These are phyloP conservation scores for Boloria selene DNA, from an alignment of 2,888 invertebrate species.

Conservation along the genomic window DNA sequence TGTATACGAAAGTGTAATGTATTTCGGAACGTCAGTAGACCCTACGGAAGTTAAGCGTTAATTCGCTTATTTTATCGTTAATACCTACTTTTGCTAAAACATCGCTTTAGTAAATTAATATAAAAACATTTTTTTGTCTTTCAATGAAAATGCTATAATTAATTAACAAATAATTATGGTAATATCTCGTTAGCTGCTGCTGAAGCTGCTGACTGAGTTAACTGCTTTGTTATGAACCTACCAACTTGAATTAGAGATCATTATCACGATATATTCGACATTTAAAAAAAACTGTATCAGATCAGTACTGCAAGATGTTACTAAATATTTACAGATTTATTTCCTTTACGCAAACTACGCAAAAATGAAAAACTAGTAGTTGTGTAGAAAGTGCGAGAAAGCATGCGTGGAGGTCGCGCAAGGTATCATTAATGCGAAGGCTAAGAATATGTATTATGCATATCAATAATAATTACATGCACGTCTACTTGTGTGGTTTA, in stretches of 20 bases:
- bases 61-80: no score
- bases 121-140: no score
- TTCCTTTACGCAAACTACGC: slow-evolving; percentile 14
- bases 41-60: slow-evolving; percentile 1
- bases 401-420: slow-evolving; percentile 38
- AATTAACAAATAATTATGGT: no score
- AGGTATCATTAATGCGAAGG: slow-evolving; percentile 34
- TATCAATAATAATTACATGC: slow-evolving; percentile 26
- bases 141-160: no score
- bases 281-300: no score
- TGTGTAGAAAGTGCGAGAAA: slow-evolving; percentile 42
- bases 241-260: no score
- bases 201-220: no score
- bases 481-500: neutral
- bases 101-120: neutral
- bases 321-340: neutral
- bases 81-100: neutral
- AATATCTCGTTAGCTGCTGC: no score
- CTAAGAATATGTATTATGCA: slow-evolving; percentile 27
- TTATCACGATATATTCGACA: no score
- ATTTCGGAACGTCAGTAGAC: slow-evolving; percentile 16
- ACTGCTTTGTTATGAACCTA: no score
- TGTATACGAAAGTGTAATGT: slow-evolving; percentile 19
- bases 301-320: no score
- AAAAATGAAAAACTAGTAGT: slow-evolving; percentile 35